Base-by-base conservation (phyloP, 35 echinoderm and acorn worm genomes). In the Patiria miniata region DNA sequence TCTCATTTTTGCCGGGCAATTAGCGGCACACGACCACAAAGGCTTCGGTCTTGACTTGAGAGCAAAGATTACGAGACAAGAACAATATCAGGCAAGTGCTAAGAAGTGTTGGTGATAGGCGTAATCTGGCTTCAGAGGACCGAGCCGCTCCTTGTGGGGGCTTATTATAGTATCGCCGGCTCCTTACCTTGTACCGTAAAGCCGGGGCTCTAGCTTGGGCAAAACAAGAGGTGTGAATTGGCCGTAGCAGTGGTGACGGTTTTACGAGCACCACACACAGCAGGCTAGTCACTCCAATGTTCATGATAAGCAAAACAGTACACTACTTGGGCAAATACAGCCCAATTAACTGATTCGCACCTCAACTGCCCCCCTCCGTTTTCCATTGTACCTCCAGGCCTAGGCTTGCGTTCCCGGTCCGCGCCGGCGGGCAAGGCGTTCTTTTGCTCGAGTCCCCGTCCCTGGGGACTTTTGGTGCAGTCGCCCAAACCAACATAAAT, bases 221-320 rank as follows among this genome's bases (percentile, higher is more conserved):
- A 47, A 47, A 47, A 47, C 42, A 47, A 47, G 42, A 47, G 42
- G 42, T 47, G 42, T 12, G 4, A 47, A 47, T 47, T 4, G 42
- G 12, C 12, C 4, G 42, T 6, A n/a, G n/a, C 12, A 12, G 42
- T 12, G 42, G 4, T 47, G 42, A 12, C 42, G 42, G 42, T 47
- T 47, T 47, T 47, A 47, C 42, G 42, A 47, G 42, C 42, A 9
- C 65, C 14, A 18, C 14, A 73, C 65, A 73, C 65, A 30, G 65
- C 65, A 30, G 29, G 65, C 65, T 18, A 73, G 23, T 73, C 29
- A 3, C 29, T 30, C 65, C 65, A 73, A 28, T 14, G 26, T 30
- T 73, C 23, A 73, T 73, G 65, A 73, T 73, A 73, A 73, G 65
- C 65, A 32, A 73, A 73, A 73, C 65, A 73, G 65, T 73, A 73